Percentiles rank a stretch among this genome's conserved stretches.
phyloP scores from a whole-genome alignment of 2,113 vertebrate genomes.

The Lipophrys pholis region DNA sequence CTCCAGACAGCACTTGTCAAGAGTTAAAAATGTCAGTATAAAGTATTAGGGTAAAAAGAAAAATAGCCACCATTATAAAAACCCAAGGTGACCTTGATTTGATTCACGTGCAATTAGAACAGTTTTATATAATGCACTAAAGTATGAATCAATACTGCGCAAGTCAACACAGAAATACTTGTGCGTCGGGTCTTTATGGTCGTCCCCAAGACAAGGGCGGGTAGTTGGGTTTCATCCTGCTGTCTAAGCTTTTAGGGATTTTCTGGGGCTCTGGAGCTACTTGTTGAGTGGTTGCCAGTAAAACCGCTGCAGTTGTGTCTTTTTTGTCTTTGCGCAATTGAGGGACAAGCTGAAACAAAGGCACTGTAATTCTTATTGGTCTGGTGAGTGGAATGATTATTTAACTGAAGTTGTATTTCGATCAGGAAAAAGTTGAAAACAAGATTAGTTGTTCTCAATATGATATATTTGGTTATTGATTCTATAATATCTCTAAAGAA shows the following conservation, averaged over 20 bases:
- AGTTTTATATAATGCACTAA: conserved; percentile 86
- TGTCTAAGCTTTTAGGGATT: conserved; percentile 52
- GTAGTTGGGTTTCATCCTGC: conserved; percentile 52
- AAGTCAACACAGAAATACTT: conserved; percentile 72
- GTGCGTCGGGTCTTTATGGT: conserved; percentile 73
- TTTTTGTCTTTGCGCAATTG: conserved; percentile 21
- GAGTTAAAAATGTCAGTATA: conserved; percentile 95
- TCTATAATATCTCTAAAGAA: no score
- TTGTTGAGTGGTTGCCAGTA: conserved; percentile 46
- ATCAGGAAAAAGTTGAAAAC: not conserved
- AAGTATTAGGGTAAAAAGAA: conserved; percentile 80
- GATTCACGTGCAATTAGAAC: conserved; percentile 92
- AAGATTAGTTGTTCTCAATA: not conserved
- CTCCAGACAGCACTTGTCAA: conserved; percentile 93
- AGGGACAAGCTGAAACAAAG: conserved; percentile 16
- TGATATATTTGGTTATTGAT: not conserved
- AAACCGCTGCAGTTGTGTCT: conserved; percentile 16
- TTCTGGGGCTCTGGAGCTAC: conserved; percentile 32
- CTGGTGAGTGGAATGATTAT: conserved; percentile 8
- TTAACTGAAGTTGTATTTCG: not conserved
- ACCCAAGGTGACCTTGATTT: conserved; percentile 90
- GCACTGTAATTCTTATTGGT: conserved; percentile 6
- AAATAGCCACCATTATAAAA: conserved; percentile 94
- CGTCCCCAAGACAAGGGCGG: conserved; percentile 74
- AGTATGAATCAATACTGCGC: conserved; percentile 80